phyloP scores from a whole-genome alignment of 2,888 invertebrate genomes.

The Latrodectus elegans region DNA sequence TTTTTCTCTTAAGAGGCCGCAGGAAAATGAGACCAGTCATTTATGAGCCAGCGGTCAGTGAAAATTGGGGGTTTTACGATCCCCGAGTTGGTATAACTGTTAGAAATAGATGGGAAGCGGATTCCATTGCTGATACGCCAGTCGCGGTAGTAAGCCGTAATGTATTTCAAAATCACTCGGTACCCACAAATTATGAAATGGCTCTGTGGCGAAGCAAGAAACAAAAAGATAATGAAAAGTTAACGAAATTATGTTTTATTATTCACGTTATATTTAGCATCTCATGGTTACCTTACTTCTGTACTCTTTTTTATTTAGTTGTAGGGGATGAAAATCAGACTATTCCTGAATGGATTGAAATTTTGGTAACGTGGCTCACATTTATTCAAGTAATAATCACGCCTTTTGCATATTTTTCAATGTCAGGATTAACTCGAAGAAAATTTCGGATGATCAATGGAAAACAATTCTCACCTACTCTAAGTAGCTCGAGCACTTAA shows the following conservation, averaged over 20 bases:
- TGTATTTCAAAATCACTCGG: constrained; percentile 36
- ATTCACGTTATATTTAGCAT: constrained; percentile 49
- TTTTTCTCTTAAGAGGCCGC: constrained; percentile 51
- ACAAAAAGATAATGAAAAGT: constrained; percentile 61
- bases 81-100: constrained; percentile 27
- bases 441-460: constrained; percentile 29
- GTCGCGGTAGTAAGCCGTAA: constrained; percentile 58
- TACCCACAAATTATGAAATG: constrained; percentile 54
- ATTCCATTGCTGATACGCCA: constrained; percentile 57
- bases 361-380: constrained; percentile 60
- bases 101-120: constrained; percentile 58
- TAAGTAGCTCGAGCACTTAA: constrained; percentile 56
- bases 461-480: constrained; percentile 46
- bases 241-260: constrained; percentile 60
- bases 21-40: constrained; percentile 64
- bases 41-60: constrained; percentile 66
- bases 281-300: constrained; percentile 63
- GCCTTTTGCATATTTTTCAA: constrained; percentile 50
- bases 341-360: constrained; percentile 54
- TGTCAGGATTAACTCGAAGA: constrained; percentile 50
- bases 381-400: constrained; percentile 64
- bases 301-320: constrained; percentile 32
- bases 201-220: constrained; percentile 63
- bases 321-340: not conserved
- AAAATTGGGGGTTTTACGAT: constrained; percentile 66